These are phyloP conservation scores for Pygmarrhopalites habei DNA, from an alignment of 1,140 invertebrate species.

Conservation along the genomic window DNA sequence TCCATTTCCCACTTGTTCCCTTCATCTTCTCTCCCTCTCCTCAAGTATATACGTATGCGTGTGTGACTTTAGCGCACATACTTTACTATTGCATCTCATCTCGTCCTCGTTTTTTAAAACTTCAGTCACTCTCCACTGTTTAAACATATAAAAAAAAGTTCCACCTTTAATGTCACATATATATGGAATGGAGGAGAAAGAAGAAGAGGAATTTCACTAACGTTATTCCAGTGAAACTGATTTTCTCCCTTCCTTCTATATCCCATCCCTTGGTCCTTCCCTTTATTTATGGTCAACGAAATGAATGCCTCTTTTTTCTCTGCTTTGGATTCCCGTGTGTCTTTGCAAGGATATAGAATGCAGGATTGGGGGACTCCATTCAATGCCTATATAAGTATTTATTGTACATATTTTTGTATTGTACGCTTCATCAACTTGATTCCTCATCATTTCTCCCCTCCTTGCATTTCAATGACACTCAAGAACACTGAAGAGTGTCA, in stretches of 20 bases:
- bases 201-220: conserved; percentile 2
- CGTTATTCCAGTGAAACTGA: not conserved
- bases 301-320: conserved; percentile 5
- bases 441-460: too few relatives aligned
- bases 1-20: not conserved
- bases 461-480: too few relatives aligned
- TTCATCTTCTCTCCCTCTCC: conserved; percentile 11
- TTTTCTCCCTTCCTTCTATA: not conserved
- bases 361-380: too few relatives aligned
- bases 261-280: not conserved
- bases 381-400: too few relatives aligned
- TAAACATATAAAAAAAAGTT: too few relatives aligned
- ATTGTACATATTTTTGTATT: too few relatives aligned
- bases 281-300: conserved; percentile 18
- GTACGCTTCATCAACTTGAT: too few relatives aligned
- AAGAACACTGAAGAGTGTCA: too few relatives aligned
- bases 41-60: too few relatives aligned
- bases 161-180: conserved; percentile 28
- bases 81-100: too few relatives aligned
- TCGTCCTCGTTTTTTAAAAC: not conserved
- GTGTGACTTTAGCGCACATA: too few relatives aligned
- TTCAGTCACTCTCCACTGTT: not conserved
- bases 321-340: not conserved
- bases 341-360: too few relatives aligned
- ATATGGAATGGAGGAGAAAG: not conserved